Conservation (phyloP, 2,113 vertebrate species). For the Montifringilla adamsi region DNA sequence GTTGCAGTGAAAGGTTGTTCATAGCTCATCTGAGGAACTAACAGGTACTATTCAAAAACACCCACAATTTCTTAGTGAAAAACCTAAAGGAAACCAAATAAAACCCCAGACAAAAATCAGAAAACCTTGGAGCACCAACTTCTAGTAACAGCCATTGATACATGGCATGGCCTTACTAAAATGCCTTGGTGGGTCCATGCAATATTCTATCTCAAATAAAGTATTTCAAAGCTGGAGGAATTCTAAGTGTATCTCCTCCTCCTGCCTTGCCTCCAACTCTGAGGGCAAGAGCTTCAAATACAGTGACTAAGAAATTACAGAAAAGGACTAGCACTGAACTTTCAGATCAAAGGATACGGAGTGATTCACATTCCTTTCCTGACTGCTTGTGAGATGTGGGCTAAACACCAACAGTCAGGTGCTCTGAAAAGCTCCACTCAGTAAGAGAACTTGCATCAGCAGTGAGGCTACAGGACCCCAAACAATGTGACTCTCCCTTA, state of each 20-base stretch:
- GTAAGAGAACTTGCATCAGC: neutral
- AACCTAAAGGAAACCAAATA: neutral
- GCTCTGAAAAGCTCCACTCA: neutral
- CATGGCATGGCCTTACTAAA: fast-evolving
- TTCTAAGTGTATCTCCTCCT: neutral
- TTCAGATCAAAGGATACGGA: slow-evolving; percentile 22
- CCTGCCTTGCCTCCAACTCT: neutral
- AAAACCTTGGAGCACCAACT: neutral
- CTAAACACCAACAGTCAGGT: neutral
- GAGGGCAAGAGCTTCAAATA: neutral
- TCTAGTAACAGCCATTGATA: neutral
- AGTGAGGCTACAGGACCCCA: neutral
- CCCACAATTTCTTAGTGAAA: neutral
- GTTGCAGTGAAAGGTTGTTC: neutral
- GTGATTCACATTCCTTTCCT: neutral
- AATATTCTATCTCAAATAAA: neutral
- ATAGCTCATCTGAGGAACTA: neutral
- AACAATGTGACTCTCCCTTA: neutral
- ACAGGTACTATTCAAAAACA: slow-evolving; percentile 3
- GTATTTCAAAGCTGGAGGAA: neutral
- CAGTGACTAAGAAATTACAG: neutral
- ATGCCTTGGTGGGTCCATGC: neutral
- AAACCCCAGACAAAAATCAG: neutral
- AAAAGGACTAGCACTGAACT: neutral
- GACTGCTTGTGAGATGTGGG: neutral